These are phyloP conservation scores for Limanda limanda DNA, from an alignment of 2,113 vertebrate genomes.

Conservation along the genomic window DNA sequence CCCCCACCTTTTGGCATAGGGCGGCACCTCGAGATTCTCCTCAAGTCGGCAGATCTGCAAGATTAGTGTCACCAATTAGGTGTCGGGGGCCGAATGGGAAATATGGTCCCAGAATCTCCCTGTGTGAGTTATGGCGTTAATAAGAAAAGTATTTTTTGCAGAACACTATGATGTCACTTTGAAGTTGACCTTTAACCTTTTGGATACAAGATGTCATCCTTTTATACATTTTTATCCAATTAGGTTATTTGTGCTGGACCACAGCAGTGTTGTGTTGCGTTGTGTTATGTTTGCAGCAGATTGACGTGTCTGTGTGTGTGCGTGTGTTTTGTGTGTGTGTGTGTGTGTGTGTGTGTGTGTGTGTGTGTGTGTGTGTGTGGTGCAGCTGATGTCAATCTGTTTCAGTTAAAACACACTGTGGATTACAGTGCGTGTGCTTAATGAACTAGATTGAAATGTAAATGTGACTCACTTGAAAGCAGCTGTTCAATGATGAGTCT, in stretches of 20 bases:
- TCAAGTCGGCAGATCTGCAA: not conserved
- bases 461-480: slow-evolving; percentile 67
- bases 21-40: not conserved
- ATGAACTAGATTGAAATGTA: slow-evolving; percentile 71
- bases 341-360: not conserved
- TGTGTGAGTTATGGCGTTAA: not conserved
- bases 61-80: not conserved
- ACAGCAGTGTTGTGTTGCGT: not conserved
- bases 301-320: not conserved
- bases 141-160: not conserved
- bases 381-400: not conserved
- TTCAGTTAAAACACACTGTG: slow-evolving; percentile 22
- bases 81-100: not conserved
- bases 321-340: too few species aligned
- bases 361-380: not conserved
- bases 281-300: not conserved
- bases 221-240: not conserved
- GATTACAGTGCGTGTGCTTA: slow-evolving; percentile 52
- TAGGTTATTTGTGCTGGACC: not conserved
- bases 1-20: not conserved
- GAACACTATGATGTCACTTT: too few species aligned
- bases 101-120: not conserved
- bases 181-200: not conserved
- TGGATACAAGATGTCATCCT: not conserved
- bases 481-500: slow-evolving; percentile 65